Evolutionary conservation across 2,888 invertebrate species (phyloP), one percentile per base, ranked within the genome.

Genomic region (Cylindroiulus punctatus): DNA sequence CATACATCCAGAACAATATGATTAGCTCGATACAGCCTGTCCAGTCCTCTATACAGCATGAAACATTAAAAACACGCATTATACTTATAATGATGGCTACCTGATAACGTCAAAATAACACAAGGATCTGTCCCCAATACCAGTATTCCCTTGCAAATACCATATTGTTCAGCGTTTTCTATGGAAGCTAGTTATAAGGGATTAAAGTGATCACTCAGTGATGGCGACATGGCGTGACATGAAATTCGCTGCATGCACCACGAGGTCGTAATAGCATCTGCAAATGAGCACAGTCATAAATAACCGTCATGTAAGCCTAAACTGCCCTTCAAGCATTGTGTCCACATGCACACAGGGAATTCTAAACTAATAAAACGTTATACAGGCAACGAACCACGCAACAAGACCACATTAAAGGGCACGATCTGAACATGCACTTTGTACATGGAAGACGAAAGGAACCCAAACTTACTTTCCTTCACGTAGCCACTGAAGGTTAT

Each of bases 401-500:
- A 44, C 12, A 44, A 44, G 44, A 44, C 44, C 44, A 44, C 44
- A 44, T 44, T 44, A 44, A 44, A 44, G 44, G 44, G 44, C 44
- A 44, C 3, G 44, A 44, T 1, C 44, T 14, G 44, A 12, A 47
- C 47, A 47, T 7, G 47, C 12, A 10, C 47, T 47, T 17, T 7
- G 12, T 47, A 47, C 12, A 47, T 17, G 10, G 10, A 47, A 12
- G 14, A 17, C 14, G 17, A 47, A 47, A 47, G 3, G 10, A 17
- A 12, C 47, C 47, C 12, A 1, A 47, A 65, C 85, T 81, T 81
- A 85, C 85, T 85, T 85, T 32, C 85, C 36, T 57, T 57, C 22
- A 81, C 14, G 26, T 36, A 36, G 36, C 85, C 85, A 17, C 65
- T 85, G 81, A 47, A 85, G 5, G 85, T 52, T 22, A 85, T 76